Base-by-base conservation (phyloP, 2,888 invertebrate genomes). In the Lasioglossum marginatum region DNA sequence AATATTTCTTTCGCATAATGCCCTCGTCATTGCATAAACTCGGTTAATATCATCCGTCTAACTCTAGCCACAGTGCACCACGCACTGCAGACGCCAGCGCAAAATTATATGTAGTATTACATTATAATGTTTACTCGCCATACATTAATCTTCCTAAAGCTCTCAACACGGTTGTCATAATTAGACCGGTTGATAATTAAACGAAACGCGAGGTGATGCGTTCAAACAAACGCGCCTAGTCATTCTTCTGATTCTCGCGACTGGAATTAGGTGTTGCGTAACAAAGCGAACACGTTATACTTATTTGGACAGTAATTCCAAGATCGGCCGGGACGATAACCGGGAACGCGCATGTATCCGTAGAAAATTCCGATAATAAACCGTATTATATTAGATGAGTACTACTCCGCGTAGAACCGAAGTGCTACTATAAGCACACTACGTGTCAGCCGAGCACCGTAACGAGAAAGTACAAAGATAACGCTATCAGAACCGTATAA, bases 391-490 rank as follows among this genome's bases (percentile, higher is more conserved):
- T 23, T 68, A 37, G 45, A 70, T 45, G 45, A 37, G 78, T 57
- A 63, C 70, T 45, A 23, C 60, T 19, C 37, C 57, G n/a, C 34
- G n/a, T 52, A 43, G 34, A 34, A 23, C 19, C 1, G 12, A 66
- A 60, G 72, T 75, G 73, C 27, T 52, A 27, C 48, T 77, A 70
- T 74, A 74, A n/a, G n/a, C n/a, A 10, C 43, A 74, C 66, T 72
- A 60, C 34, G 31, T 40, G 45, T 60, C 27, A 37, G 16, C 19
- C 8, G 27, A 27, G 63, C 14, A 66, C 71, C 63, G n/a, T 75
- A 79, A 79, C 74, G 43, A 31, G 84, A 27, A 75, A 66, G 79
- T 45, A 27, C 63, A 79, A 83, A 85, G 84, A 85, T 85, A 85
- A 85, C 84, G 48, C 34, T 83, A 74, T 74, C 70, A 43, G 63